Evolutionary conservation across 2,797 vertebrate species (phyloP).

Genomic region (Heteromormyrus szaboi): DNA sequence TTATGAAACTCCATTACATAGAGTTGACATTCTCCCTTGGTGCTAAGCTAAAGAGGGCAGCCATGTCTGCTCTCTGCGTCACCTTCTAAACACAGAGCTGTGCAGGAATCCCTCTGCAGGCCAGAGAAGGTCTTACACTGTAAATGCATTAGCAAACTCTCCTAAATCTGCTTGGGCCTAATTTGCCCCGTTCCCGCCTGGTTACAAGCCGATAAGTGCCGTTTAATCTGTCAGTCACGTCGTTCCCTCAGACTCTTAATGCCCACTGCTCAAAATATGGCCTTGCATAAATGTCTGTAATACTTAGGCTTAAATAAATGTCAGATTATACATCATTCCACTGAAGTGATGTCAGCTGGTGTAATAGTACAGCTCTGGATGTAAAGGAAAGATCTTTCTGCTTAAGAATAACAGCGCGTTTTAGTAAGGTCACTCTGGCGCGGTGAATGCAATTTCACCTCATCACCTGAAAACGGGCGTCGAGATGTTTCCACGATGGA

Average conservation of each 20-base stretch:
- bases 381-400: conserved; percentile 25
- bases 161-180: conserved; percentile 16
- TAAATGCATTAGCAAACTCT: conserved; percentile 4
- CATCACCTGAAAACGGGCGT: not conserved
- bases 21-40: not conserved
- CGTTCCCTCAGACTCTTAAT: conserved; percentile 10
- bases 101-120: not conserved
- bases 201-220: not conserved
- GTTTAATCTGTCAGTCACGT: conserved; percentile 22
- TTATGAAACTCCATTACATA: not conserved
- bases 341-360: conserved; percentile 26
- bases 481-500: not conserved
- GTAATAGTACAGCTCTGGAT: conserved; percentile 32
- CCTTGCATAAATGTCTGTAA: conserved; percentile 18
- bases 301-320: conserved; percentile 15
- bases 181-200: not conserved
- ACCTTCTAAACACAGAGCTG: not conserved
- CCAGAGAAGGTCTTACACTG: not conserved
- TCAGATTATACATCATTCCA: conserved; percentile 26
- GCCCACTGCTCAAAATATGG: conserved; percentile 15
- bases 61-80: not conserved
- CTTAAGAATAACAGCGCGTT: not conserved
- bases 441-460: not conserved
- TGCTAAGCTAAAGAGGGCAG: not conserved
- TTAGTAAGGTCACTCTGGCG: not conserved